phyloP scores from a whole-genome alignment of 2,888 invertebrate genomes.

The Amphipoea lucens region DNA sequence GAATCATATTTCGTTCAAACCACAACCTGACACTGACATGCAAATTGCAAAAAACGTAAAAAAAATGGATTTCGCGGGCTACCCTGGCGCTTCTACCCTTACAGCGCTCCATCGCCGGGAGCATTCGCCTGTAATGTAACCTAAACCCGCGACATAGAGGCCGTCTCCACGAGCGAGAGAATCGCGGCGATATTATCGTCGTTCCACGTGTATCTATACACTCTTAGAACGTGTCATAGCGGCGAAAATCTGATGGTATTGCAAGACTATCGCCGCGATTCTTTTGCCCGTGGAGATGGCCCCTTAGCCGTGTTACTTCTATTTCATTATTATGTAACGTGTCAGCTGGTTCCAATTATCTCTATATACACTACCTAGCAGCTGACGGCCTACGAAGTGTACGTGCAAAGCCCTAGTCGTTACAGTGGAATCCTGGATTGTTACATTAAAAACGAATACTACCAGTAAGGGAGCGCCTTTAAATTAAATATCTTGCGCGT shows the following conservation, averaged over 20 bases:
- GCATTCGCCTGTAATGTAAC: neutral
- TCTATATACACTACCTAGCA: too few species aligned
- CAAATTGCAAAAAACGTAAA: neutral
- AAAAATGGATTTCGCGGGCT: neutral
- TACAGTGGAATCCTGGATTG: neutral
- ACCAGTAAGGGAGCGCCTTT: neutral
- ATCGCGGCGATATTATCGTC: too few species aligned
- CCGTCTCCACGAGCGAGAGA: too few species aligned
- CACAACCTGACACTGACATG: neutral
- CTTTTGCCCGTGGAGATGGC: too few species aligned
- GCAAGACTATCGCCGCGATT: too few species aligned
- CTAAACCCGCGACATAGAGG: neutral
- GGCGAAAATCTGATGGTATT: too few species aligned
- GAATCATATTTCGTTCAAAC: too few species aligned
- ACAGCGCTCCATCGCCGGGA: neutral
- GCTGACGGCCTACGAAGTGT: neutral
- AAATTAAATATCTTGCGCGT: slow-evolving; percentile 1
- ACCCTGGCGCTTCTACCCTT: neutral
- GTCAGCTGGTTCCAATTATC: neutral
- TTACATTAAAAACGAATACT: neutral
- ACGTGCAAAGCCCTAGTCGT: too few species aligned
- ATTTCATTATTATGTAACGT: neutral
- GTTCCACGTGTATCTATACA: too few species aligned
- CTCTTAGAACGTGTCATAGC: too few species aligned
- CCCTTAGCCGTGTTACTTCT: too few species aligned